Evolutionary conservation across 2,797 vertebrate genomes (phyloP), one percentile per base, ranked within the genome.

Genomic region (Peromyscus nudipes): DNA sequence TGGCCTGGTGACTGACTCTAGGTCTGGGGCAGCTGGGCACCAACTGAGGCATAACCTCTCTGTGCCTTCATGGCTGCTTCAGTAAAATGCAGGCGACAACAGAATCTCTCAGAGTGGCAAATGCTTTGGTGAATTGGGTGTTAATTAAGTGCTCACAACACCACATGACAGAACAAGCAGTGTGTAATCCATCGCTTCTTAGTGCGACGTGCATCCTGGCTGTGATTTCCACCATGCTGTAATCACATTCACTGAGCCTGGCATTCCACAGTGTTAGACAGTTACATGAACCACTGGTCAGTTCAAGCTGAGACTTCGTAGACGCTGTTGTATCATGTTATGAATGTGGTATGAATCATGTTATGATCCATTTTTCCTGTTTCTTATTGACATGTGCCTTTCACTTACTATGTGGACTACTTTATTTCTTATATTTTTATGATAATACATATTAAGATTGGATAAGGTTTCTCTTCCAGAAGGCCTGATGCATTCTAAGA

Each of bases 1-100:
- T 9, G 49, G 29, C 77, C 65, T 25, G 60, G 3, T 11, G 21
- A 27, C 65, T 34, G 77, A 64, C 82, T 23, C 13, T 29, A 23
- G 0, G 6, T 5, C 1, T 1, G 40, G 57, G 0, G 0, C 55
- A 64, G 49, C 55, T 17, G 14, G 4, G 2, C 9, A 6, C 31
- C 9, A 9, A 75, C 64, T 27, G 34, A 37, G 65, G 8, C 12
- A 31, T 40, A 4, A 40, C 64, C 34, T 64, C 31, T 83, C 64
- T 19, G 4, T 8, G 11, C 62, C 85, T 76, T 69, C 25, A 0
- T 60, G 52, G 71, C 27, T n/a, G 43, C 64, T 11, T 31, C 19
- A 0, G 34, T 71, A 27, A 75, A n/a, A 46, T 11, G 4, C 11
- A 16, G 40, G 8, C 57, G 31, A 5, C 27, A 5, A 16, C 6